Evolutionary conservation across 1,140 invertebrate genomes (phyloP), one percentile per base, ranked within the genome.

Genomic region (Ptiloglossa arizonensis): DNA sequence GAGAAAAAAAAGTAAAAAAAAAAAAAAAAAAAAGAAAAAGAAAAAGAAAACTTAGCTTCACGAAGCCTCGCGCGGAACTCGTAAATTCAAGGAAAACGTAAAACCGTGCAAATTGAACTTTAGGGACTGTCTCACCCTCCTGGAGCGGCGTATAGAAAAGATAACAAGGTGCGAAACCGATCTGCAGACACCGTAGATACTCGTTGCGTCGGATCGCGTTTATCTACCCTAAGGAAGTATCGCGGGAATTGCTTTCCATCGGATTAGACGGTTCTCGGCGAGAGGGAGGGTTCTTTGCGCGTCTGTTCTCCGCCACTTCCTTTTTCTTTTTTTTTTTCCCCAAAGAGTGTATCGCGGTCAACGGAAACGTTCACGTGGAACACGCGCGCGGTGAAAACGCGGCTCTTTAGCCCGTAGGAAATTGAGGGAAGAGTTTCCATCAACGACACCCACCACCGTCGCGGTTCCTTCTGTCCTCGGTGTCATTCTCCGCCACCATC

Each of bases 391-490:
- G 46, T 32, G 44, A 38, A 41, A 73, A 27, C 48, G 32, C 54
- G 19, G n/a, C n/a, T n/a, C n/a, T n/a, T n/a, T n/a, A n/a, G n/a
- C n/a, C n/a, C n/a, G n/a, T n/a, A n/a, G n/a, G n/a, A n/a, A n/a
- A n/a, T n/a, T n/a, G n/a, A n/a, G n/a, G n/a, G n/a, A n/a, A 8
- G 41, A 13, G 44, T 73, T 81, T 73, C 46, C 46, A 79, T 24
- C 52, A 50, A 50, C 63, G 62, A 29, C 22, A 32, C 0, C 15
- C 59, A 60, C 63, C 38, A 57, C 60, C 38, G 52, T 27, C 54
- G 24, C 41, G 22, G 44, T 38, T 50, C 32, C n/a, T 64, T 5
- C 11, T n/a, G 11, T 24, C 66, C 19, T 27, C 56, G 17, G 19
- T n/a, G n/a, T 11, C 56, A 60, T 60, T 57, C 64, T 19, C 5